Evolutionary conservation across 2,888 invertebrate genomes (phyloP).

Genomic region (Ligdia adustata): DNA sequence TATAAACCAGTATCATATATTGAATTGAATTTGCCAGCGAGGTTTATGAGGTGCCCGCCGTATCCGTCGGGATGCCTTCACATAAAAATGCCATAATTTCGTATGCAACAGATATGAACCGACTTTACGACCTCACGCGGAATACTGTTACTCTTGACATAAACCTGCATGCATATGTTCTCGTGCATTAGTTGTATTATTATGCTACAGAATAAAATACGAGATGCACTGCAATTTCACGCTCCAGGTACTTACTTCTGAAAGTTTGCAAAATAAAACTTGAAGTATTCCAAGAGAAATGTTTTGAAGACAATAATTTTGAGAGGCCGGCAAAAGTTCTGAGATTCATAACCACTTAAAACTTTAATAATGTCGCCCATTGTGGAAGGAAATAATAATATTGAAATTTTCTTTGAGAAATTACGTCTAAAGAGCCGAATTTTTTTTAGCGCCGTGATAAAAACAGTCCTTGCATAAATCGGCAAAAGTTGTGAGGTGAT

Average conservation of each 20-base stretch:
- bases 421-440: slow-evolving; percentile 2
- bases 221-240: slow-evolving; percentile 21
- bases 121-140: slow-evolving; percentile 38
- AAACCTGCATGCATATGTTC: slow-evolving; percentile 42
- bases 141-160: slow-evolving; percentile 36
- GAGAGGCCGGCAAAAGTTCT: slow-evolving; percentile 24
- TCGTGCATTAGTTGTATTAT: slow-evolving; percentile 36
- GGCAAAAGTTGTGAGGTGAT: slow-evolving; percentile 55
- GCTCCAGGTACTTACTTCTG: slow-evolving; percentile 18
- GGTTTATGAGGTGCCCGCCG: slow-evolving; percentile 67
- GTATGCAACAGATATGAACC: slow-evolving; percentile 67
- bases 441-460: slow-evolving; percentile 14
- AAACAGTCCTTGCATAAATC: slow-evolving; percentile 41
- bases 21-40: slow-evolving; percentile 70
- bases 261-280: slow-evolving; percentile 14
- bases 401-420: slow-evolving; percentile 15
- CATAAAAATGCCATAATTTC: slow-evolving; percentile 73
- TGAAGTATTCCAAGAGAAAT: slow-evolving; percentile 7
- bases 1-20: slow-evolving; percentile 58
- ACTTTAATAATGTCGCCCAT: slow-evolving; percentile 30
- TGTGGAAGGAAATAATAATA: slow-evolving; percentile 24
- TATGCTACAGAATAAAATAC: slow-evolving; percentile 25
- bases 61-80: slow-evolving; percentile 53
- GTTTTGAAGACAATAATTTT: slow-evolving; percentile 19
- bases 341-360: slow-evolving; percentile 32